Base-by-base conservation (phyloP, 2,797 vertebrate genomes). In the Lophotriccus pileatus region DNA sequence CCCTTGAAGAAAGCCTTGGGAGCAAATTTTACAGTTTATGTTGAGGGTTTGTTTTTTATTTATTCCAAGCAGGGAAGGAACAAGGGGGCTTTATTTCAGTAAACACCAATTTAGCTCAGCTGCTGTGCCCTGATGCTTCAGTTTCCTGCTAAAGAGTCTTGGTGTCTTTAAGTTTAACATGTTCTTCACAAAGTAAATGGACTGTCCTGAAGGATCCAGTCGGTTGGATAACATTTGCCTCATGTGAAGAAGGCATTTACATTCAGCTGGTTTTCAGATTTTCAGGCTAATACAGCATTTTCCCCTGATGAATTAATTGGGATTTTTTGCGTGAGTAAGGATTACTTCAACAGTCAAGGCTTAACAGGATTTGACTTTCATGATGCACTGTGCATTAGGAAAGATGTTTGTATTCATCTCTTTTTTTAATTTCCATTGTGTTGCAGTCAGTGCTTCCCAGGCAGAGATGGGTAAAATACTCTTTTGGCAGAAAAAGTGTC, bases 291-390 rank as follows among this genome's bases (percentile, higher is more conserved):
- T 88, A 81, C 70, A 73, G 52, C 67, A 49, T 91, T 92, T 94
- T 86, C 1, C 56, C 50, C 55, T 68, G 53, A 76, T 94, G 43
- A 95, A 93, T 95, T 95, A 93, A 87, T 88, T 88, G 77, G 32
- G 63, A 88, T 39, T 36, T 94, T 96, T 93, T 93, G 89, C 92
- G 87, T 86, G 67, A 84, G 83, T 95, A 82, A 91, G 91, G 91
- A 89, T 96, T 91, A 70, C 72, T 94, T 93, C 46, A 66, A 11
- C 76, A 84, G 87, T 91, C 56, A 86, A 64, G 44, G 62, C 85
- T 96, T 94, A 91, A 87, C 73, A 91, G 79, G 81, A 84, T 63
- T 87, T 94, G 91, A 78, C 85, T 87, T 87, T 79, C 43, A 9
- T 70, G 36, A 72, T 92, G 91, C 34, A 44, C n/a, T 59, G 1